Evolutionary conservation across 2,797 vertebrate genomes (phyloP).

Genomic region (Sebastes taczanowskii): DNA sequence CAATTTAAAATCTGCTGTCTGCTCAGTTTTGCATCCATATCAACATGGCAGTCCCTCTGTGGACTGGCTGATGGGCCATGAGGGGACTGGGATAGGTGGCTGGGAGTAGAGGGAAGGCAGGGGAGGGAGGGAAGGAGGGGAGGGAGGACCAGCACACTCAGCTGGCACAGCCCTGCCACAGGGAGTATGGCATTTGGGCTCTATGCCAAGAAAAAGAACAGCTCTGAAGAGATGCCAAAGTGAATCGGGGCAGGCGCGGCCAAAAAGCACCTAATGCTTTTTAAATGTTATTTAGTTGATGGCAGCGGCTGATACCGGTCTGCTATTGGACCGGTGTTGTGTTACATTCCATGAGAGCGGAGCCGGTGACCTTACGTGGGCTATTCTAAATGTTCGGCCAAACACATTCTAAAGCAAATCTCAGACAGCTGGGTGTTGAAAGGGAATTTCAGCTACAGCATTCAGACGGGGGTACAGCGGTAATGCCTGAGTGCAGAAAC

Average conservation of each 20-base stretch:
- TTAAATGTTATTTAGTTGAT: conserved; percentile 84
- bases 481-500: conserved; percentile 47
- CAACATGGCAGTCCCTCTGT: conserved; percentile 50
- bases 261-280: conserved; percentile 80
- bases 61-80: conserved; percentile 26
- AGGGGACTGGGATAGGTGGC: conserved; percentile 26
- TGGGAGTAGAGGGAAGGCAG: neutral
- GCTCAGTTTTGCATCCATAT: conserved; percentile 10
- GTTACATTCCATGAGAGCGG: conserved; percentile 66
- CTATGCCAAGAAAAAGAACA: conserved; percentile 76
- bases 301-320: conserved; percentile 67
- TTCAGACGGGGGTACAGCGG: conserved; percentile 42
- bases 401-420: conserved; percentile 72
- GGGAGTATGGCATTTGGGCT: conserved; percentile 75
- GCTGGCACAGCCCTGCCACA: conserved; percentile 72
- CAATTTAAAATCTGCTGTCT: conserved; percentile 20
- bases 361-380: conserved; percentile 71
- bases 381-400: conserved; percentile 66
- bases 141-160: conserved; percentile 62
- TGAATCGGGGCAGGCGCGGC: conserved; percentile 51
- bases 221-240: conserved; percentile 75
- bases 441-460: conserved; percentile 66
- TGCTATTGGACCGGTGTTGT: conserved; percentile 55
- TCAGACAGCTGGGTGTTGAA: conserved; percentile 75
- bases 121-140: conserved; percentile 14